Percentiles rank a stretch among this genome's conserved stretches.
Conservation (phyloP, 2,113 vertebrate species). For the Ciconia maguari region DNA sequence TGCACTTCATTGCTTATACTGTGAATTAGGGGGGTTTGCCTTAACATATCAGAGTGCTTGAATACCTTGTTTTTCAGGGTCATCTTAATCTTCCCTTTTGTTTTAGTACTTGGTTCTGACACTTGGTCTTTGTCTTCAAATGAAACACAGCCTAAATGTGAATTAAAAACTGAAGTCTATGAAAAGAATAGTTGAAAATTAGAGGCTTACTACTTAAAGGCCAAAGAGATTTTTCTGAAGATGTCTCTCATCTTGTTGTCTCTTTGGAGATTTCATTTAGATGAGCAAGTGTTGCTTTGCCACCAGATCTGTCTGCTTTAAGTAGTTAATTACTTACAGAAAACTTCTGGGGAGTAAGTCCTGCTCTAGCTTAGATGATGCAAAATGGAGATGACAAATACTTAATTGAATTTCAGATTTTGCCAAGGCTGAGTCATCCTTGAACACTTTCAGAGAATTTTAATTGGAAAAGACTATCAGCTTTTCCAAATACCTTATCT, state of each 20-base stretch:
- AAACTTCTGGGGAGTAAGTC: background rate
- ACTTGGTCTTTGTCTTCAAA: background rate
- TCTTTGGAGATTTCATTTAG: background rate
- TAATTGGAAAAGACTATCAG: background rate
- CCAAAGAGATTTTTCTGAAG: background rate
- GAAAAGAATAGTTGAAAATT: background rate
- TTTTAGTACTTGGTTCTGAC: background rate
- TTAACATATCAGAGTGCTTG: background rate
- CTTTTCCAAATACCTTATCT: background rate
- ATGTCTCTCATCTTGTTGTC: background rate
- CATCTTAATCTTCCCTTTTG: background rate
- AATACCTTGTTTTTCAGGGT: background rate
- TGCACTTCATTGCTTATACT: background rate
- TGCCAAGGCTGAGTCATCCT: background rate
- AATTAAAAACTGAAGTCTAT: background rate
- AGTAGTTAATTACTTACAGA: background rate
- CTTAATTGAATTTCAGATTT: background rate
- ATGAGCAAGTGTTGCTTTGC: background rate
- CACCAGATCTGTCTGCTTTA: background rate
- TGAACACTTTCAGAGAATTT: background rate
- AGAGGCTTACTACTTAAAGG: background rate
- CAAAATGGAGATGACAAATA: background rate
- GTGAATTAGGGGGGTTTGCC: background rate
- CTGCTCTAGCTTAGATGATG: background rate
- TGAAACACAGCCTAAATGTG: background rate